Conservation (phyloP, 2,797 vertebrate species). For the Platyrinchus mystaceus region DNA sequence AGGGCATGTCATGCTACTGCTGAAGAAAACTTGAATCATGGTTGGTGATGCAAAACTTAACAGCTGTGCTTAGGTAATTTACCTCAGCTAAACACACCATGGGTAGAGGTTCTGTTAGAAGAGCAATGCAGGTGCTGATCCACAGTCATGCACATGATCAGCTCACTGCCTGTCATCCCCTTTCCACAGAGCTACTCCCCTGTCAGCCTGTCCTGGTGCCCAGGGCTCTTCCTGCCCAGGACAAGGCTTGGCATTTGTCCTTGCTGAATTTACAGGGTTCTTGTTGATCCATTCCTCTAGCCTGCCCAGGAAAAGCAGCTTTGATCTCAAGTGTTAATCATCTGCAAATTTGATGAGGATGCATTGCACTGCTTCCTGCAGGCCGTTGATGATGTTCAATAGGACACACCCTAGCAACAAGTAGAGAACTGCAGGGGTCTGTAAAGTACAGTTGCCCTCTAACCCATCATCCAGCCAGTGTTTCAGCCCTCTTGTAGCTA, state of each 20-base stretch:
- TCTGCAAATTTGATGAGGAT: neutral
- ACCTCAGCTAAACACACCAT: neutral
- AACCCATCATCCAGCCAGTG: neutral
- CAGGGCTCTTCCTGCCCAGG: neutral
- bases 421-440: neutral
- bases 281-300: neutral
- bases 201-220: neutral
- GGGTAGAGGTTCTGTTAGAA: neutral
- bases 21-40: neutral
- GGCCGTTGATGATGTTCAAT: neutral
- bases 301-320: neutral
- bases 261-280: neutral
- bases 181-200: neutral
- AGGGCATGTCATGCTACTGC: neutral
- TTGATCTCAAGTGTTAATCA: neutral
- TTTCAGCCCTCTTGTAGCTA: neutral
- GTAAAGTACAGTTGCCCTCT: neutral
- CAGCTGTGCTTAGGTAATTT: neutral
- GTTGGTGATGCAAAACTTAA: accelerated
- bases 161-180: accelerated
- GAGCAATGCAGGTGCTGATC: neutral
- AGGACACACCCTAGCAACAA: neutral
- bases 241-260: neutral
- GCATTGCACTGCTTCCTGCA: neutral
- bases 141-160: accelerated